Base-by-base conservation (phyloP, 1,140 invertebrate genomes). In the Apis laboriosa region DNA sequence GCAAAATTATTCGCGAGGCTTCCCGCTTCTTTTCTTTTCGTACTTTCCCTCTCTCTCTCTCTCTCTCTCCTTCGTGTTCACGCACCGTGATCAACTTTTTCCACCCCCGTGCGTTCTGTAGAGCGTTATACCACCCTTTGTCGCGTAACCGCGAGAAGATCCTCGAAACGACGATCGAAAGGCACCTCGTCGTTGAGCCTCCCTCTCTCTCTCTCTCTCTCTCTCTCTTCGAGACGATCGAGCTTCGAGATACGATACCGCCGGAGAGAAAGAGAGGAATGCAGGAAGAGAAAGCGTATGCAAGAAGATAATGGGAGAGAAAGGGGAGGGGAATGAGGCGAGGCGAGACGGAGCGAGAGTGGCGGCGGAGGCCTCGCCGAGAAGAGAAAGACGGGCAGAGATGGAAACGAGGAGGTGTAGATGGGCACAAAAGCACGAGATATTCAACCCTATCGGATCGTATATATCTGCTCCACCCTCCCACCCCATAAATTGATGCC, bases 401-500 rank as follows among this genome's bases (percentile, higher is more conserved):
- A 81, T 80, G 86, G 80, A 81, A 87, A 81, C 87, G 88, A 83
- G 77, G 84, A 89, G 84, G 84, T 86, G 88, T 88, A 88, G 88
- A 89, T 86, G 87, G 87, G 87, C 83, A 89, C 88, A 89, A 89
- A 92, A 89, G 90, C 90, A 90, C 89, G 90, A 91, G 90, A 90
- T 91, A 91, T 90, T 90, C 91, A 90, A 91, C 88, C 90, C 87
- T 91, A 90, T 92, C 89, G 91, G 85, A 86, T 83, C 85, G 82
- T 89, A 91, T 90, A 90, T 90, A 90, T 80, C 79, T 88, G 90
- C 83, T 80, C 84, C 89, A 88, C 90, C 88, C 90, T 90, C 88
- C 89, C 80, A 89, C 88, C 87, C 88, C 89, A 92, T 92, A 92
- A 92, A 92, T 92, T 92, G 90, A 92, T 92, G 91, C 90, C 90